Conservation (phyloP, 2,797 vertebrate species). For the Threskiornis aethiopicus region DNA sequence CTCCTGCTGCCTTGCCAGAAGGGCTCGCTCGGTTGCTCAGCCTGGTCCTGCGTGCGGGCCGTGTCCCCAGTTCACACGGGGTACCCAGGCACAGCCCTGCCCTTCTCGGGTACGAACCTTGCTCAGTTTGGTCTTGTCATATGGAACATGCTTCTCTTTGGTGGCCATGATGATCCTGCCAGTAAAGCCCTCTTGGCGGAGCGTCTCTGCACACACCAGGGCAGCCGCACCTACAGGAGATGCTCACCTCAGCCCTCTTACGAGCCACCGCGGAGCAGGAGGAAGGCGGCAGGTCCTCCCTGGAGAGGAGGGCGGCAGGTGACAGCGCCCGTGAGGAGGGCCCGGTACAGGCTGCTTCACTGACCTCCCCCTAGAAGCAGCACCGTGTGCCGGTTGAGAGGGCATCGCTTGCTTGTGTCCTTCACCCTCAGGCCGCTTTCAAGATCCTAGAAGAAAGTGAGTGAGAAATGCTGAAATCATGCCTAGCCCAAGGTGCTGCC, state of each 20-base stretch:
- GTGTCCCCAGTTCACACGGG: rapidly evolving
- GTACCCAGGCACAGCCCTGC: not conserved
- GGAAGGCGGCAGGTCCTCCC: not conserved
- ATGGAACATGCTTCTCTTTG: conserved; percentile 80
- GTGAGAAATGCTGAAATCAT: not conserved
- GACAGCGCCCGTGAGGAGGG: not conserved
- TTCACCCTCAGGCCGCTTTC: conserved; percentile 37
- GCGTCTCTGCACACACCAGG: conserved; percentile 86
- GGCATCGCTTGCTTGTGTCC: conserved; percentile 1
- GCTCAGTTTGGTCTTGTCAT: conserved; percentile 87
- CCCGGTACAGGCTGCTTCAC: not conserved
- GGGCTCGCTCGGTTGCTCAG: rapidly evolving
- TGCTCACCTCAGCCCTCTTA: not conserved
- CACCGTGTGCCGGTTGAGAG: not conserved
- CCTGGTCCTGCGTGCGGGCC: not conserved
- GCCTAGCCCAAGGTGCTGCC: not conserved
- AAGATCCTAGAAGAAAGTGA: conserved; percentile 37
- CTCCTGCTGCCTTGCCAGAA: not conserved
- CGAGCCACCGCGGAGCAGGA: not conserved
- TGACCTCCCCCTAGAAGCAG: conserved; percentile 68
- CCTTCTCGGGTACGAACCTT: conserved; percentile 73
- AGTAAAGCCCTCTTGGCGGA: conserved; percentile 84
- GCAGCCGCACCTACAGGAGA: conserved; percentile 82
- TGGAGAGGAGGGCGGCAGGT: not conserved
- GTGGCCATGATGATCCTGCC: conserved; percentile 86